phyloP scores from a whole-genome alignment of 2,888 invertebrate genomes.

The Hybos culiciformis region DNA sequence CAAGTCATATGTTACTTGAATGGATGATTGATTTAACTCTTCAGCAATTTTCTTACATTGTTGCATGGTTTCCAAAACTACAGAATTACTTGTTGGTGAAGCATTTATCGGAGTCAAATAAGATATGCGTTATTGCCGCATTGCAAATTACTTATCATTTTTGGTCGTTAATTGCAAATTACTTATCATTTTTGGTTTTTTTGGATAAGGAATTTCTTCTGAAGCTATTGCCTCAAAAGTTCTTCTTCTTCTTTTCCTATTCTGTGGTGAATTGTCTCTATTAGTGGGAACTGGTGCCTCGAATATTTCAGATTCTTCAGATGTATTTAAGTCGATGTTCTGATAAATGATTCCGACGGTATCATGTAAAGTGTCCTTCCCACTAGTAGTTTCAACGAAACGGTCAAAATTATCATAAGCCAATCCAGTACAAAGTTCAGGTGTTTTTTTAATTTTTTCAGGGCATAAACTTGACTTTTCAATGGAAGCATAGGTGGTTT shows the following conservation, averaged over 20 bases:
- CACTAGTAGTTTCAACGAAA: slow-evolving; percentile 22
- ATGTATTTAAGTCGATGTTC: slow-evolving; percentile 3
- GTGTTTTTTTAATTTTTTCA: slow-evolving; percentile 12
- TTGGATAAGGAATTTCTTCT: no score
- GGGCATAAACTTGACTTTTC: slow-evolving; percentile 17
- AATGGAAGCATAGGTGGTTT: slow-evolving; percentile 18
- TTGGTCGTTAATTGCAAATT: no score
- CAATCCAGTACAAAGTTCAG: slow-evolving; percentile 18
- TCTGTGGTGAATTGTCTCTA: no score
- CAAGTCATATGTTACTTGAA: slow-evolving; percentile 20
- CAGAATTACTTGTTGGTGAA: no score
- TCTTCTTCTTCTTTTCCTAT: no score
- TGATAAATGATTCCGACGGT: slow-evolving; percentile 25
- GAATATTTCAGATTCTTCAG: neutral
- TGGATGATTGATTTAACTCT: neutral
- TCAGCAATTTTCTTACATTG: no score
- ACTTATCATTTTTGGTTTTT: no score
- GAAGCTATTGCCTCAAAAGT: no score
- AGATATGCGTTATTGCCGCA: no score
- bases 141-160: no score
- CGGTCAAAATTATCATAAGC: slow-evolving; percentile 23
- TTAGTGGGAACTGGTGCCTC: neutral
- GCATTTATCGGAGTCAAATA: no score
- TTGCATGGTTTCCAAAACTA: no score
- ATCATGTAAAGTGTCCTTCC: slow-evolving; percentile 26